Evolutionary conservation across 1,140 invertebrate genomes (phyloP).

Genomic region (Nasonia longicornis): DNA sequence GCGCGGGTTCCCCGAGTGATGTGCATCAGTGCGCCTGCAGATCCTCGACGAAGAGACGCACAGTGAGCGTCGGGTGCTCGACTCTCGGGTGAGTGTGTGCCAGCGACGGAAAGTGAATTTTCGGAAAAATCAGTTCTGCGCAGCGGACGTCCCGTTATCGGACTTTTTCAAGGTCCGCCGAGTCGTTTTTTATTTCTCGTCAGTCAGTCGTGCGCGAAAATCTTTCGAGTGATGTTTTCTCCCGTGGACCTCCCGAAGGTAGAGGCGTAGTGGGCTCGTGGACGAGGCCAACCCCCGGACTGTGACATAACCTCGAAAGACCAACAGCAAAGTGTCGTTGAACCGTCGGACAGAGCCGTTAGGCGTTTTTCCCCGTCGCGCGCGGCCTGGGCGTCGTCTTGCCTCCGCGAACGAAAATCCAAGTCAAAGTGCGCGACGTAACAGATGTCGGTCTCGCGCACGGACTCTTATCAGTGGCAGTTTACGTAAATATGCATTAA

Average conservation of each 20-base stretch:
- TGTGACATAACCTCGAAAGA: slow-evolving; percentile 36
- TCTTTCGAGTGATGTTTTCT: no score
- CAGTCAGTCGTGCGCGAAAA: no score
- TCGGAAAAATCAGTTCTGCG: neutral
- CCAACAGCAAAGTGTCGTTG: neutral
- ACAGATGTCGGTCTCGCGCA: neutral
- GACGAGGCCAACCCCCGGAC: no score
- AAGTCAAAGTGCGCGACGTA: neutral
- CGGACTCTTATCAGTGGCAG: neutral
- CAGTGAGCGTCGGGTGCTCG: neutral
- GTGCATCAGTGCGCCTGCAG: neutral
- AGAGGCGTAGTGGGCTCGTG: no score
- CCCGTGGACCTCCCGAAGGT: no score
- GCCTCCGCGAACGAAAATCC: neutral
- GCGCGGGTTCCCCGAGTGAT: neutral
- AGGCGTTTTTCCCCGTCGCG: no score
- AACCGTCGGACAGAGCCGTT: slow-evolving; percentile 16
- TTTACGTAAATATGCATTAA: neutral
- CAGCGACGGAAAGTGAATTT: slow-evolving; percentile 3
- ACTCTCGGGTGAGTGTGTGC: no score
- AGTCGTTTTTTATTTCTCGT: neutral
- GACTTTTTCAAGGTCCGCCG: neutral
- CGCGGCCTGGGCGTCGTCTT: neutral
- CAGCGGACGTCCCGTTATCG: slow-evolving; percentile 14
- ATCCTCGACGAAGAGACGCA: neutral